phyloP scores from a whole-genome alignment of 2,888 invertebrate species.

The Crepidodera aurea region DNA sequence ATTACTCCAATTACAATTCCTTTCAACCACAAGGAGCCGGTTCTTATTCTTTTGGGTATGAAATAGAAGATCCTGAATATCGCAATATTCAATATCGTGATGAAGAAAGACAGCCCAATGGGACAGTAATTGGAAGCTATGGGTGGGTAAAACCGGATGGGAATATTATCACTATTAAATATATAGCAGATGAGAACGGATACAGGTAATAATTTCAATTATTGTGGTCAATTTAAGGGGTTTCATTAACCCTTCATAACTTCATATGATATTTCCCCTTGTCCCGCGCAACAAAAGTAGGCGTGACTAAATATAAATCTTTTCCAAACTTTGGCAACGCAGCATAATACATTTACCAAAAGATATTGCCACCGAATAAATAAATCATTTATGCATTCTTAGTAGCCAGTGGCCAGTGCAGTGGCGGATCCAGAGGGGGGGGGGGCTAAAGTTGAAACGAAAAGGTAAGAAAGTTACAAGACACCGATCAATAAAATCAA shows the following conservation, averaged over 20 bases:
- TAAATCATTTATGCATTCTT: too few relatives aligned
- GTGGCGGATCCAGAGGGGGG: too few relatives aligned
- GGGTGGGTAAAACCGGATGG: slow-evolving; percentile 75
- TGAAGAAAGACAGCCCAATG: slow-evolving; percentile 75
- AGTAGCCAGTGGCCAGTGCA: too few relatives aligned
- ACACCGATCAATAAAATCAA: too few relatives aligned
- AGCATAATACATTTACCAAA: too few relatives aligned
- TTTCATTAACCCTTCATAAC: too few relatives aligned
- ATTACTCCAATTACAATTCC: slow-evolving; percentile 59
- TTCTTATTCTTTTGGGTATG: slow-evolving; percentile 78
- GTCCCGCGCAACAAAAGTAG: too few relatives aligned
- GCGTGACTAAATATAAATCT: too few relatives aligned
- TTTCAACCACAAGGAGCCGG: slow-evolving; percentile 65
- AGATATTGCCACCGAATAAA: too few relatives aligned
- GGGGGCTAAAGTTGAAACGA: too few relatives aligned
- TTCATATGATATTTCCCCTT: neutral
- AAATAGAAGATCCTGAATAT: slow-evolving; percentile 69
- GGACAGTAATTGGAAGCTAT: slow-evolving; percentile 76
- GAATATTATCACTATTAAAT: slow-evolving; percentile 67
- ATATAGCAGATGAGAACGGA: slow-evolving; percentile 71
- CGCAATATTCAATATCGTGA: slow-evolving; percentile 76
- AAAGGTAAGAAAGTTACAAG: too few relatives aligned
- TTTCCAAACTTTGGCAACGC: too few relatives aligned
- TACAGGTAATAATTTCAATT: slow-evolving; percentile 66
- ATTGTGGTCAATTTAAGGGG: neutral